Percentiles rank a stretch among this genome's conserved stretches.
These are phyloP conservation scores for Thinocorus orbignyianus DNA, from an alignment of 2,113 vertebrate genomes.

Conservation along the genomic window DNA sequence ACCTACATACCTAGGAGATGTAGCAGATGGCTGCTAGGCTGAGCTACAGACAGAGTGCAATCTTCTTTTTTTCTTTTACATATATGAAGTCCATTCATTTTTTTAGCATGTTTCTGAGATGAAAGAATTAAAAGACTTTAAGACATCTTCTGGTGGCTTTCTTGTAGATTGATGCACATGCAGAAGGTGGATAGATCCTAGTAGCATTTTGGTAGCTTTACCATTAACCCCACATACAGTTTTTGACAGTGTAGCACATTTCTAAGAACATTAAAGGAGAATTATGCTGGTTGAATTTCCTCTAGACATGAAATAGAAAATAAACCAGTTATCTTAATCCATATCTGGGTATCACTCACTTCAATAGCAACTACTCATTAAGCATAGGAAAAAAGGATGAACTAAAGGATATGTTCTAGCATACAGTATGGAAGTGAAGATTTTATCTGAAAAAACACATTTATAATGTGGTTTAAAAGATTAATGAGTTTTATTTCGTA, in stretches of 20 bases:
- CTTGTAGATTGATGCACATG: background rate
- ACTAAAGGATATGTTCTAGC: background rate
- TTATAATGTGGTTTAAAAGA: background rate
- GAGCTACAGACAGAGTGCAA: background rate
- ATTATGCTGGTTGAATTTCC: background rate
- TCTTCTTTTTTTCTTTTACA: background rate
- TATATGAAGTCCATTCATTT: background rate
- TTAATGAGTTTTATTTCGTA: background rate
- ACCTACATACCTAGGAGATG: background rate
- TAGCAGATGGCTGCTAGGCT: background rate
- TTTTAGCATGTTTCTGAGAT: background rate
- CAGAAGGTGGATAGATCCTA: background rate
- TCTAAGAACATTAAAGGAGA: background rate
- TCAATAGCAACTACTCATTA: background rate
- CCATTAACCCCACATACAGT: background rate
- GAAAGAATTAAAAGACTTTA: background rate
- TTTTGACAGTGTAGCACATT: background rate
- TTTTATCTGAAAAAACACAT: background rate
- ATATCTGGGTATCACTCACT: background rate
- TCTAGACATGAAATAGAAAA: background rate
- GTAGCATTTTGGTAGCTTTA: background rate
- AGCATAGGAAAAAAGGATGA: background rate
- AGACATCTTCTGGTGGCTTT: background rate
- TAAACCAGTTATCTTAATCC: background rate
- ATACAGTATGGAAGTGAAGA: background rate